Percentiles rank a stretch among this genome's conserved stretches.
Evolutionary conservation across 2,888 invertebrate genomes (phyloP).

Genomic region (Cosmorhoe ocellata): DNA sequence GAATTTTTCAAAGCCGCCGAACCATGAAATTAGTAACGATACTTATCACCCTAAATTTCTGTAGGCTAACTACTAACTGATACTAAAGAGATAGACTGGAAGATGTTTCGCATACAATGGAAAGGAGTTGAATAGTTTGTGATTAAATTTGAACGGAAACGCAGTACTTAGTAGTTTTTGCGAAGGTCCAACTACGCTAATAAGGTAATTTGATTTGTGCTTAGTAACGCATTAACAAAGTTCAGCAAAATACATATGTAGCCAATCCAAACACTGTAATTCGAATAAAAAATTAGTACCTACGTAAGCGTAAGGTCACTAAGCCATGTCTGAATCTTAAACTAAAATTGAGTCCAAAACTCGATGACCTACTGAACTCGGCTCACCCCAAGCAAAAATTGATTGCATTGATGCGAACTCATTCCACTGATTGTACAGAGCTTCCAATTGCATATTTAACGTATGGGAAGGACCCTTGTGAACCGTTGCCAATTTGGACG

Average conservation of each 20-base stretch:
- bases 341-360: slow-evolving; percentile 5
- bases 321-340: background rate
- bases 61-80: slow-evolving; percentile 29
- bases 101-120: slow-evolving; percentile 33
- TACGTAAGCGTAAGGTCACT: too few relatives aligned
- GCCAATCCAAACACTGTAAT: too few relatives aligned
- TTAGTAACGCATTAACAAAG: slow-evolving; percentile 34
- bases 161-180: too few relatives aligned
- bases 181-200: slow-evolving; percentile 34
- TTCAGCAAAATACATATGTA: too few relatives aligned
- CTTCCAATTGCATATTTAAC: slow-evolving; percentile 79
- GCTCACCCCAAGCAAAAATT: slow-evolving; percentile 66
- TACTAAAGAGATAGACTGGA: slow-evolving; percentile 36
- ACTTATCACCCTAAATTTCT: slow-evolving; percentile 32
- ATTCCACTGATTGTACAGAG: slow-evolving; percentile 77
- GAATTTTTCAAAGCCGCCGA: slow-evolving; percentile 10
- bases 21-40: slow-evolving; percentile 29
- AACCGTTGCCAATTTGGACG: slow-evolving; percentile 74
- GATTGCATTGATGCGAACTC: slow-evolving; percentile 75
- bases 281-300: too few relatives aligned
- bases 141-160: slow-evolving; percentile 51
- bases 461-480: slow-evolving; percentile 74
- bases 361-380: slow-evolving; percentile 62
- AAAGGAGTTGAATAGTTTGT: slow-evolving; percentile 35
- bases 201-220: slow-evolving; percentile 40